Evolutionary conservation across 2,113 vertebrate species (phyloP), one percentile per base, ranked within the genome.

Genomic region (Eurystomus gularis): DNA sequence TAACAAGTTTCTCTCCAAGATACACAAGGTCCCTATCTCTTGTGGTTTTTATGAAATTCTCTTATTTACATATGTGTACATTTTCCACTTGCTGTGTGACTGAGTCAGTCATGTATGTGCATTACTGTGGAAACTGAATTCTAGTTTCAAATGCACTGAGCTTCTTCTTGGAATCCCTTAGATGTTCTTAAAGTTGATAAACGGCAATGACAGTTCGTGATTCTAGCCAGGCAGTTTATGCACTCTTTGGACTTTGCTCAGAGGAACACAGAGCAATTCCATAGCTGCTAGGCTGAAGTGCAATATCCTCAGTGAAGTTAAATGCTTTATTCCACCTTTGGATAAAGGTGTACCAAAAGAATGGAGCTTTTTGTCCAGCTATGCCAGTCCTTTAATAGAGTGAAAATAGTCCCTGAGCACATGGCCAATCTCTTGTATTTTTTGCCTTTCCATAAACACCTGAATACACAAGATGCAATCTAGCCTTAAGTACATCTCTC

Each of bases 11-110:
- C 15, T 82, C 35, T 79, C 35, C 29, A 46, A 35, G 17, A 73
- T 17, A 23, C 13, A n/a, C 13, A 81, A 69, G 26, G 21, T 76
- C 17, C 16, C 4, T 6, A 42, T 31, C 37, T 35, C 89, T 33
- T 17, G 3, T 18, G 61, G 23, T 35, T 94, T 85, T 83, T 35
- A 60, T 48, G 2, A 49, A 80, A 77, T 39, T 86, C 19, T 81
- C 14, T 64, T 58, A 39, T 35, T 72, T 2, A 7, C 2, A 0
- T 39, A 60, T 73, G 15, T 7, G 4, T 33, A 5, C 3, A 5
- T 69, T 95, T 87, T 52, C 26, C 39, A 57, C 21, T 87, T 82
- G 39, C 19, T n/a, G 14, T 16, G 33, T 76, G 70, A 44, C 57
- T 62, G 39, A 91, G 33, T 42, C 37, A 79, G 25, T 51, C 2